A percentile compares a stretch with the other conserved stretches of the same genome.
phyloP scores from a whole-genome alignment of 2,113 vertebrate species.

The Pedionomus torquatus region DNA sequence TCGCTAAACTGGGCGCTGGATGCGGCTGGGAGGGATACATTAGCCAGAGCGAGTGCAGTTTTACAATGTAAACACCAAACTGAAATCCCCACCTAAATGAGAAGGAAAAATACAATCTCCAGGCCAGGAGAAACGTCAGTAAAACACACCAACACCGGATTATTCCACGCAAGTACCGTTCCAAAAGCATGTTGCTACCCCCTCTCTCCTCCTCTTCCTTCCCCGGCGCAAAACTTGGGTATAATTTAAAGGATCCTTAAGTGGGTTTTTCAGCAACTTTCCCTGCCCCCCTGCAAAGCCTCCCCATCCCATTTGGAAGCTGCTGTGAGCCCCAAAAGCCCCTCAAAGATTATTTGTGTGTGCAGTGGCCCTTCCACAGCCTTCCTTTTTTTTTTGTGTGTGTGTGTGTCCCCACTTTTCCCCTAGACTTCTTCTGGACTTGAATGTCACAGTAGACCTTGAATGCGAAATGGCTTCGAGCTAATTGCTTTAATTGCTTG shows the following conservation, averaged over 20 bases:
- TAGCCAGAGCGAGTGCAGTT: constrained; percentile 46
- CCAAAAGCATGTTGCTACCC: neutral
- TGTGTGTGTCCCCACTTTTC: neutral
- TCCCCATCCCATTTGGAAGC: constrained; percentile 22
- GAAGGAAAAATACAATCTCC: constrained; percentile 44
- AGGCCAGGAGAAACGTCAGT: constrained; percentile 36
- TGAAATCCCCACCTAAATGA: constrained; percentile 62
- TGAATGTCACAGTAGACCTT: constrained; percentile 88
- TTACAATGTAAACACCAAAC: constrained; percentile 63
- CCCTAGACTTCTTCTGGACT: constrained; percentile 75
- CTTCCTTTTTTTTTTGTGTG: neutral
- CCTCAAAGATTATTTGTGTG: neutral
- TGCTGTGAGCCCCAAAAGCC: neutral
- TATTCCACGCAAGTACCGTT: neutral
- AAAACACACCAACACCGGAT: neutral
- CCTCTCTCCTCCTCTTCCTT: neutral
- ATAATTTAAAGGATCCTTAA: constrained; percentile 48
- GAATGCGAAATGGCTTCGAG: constrained; percentile 88
- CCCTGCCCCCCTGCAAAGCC: constrained; percentile 23
- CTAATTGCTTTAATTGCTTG: constrained; percentile 95
- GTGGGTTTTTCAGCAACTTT: constrained; percentile 32
- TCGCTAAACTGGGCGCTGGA: constrained; percentile 55
- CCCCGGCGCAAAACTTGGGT: constrained; percentile 22
- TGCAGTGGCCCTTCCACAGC: neutral
- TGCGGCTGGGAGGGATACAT: constrained; percentile 54